Evolutionary conservation across 2,113 vertebrate genomes (phyloP).

Genomic region (Ammospiza nelsoni): DNA sequence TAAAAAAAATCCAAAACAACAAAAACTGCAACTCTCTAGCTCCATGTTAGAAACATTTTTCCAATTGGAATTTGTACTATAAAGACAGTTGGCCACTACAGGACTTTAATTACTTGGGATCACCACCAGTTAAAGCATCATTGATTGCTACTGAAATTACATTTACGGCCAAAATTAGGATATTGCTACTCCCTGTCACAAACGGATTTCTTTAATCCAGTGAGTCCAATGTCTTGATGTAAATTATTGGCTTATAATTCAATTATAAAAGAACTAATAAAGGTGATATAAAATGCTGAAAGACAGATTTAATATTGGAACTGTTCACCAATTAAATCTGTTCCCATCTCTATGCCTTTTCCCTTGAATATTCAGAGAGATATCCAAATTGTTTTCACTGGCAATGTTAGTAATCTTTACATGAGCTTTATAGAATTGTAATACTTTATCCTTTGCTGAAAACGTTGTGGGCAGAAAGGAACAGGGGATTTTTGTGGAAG

Average conservation of each 20-base stretch:
- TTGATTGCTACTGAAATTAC: background rate
- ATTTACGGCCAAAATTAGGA: background rate
- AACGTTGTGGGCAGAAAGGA: background rate
- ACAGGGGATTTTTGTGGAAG: background rate
- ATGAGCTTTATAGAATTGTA: background rate
- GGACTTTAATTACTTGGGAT: background rate
- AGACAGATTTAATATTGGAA: background rate
- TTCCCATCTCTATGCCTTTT: background rate
- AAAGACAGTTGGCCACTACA: background rate
- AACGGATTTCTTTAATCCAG: background rate
- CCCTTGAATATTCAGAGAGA: background rate
- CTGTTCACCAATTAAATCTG: background rate
- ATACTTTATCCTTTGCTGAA: background rate
- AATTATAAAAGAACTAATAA: background rate
- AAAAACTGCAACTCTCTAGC: background rate
- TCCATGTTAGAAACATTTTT: background rate
- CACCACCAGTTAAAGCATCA: background rate
- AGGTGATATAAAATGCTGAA: background rate
- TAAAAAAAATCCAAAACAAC: background rate
- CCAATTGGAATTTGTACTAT: background rate
- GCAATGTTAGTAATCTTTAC: background rate
- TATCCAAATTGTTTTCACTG: background rate
- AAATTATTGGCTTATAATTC: background rate
- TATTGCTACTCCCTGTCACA: background rate
- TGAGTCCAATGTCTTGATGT: background rate